phyloP scores from a whole-genome alignment of 2,797 vertebrate genomes.

The Darevskia mixta region DNA sequence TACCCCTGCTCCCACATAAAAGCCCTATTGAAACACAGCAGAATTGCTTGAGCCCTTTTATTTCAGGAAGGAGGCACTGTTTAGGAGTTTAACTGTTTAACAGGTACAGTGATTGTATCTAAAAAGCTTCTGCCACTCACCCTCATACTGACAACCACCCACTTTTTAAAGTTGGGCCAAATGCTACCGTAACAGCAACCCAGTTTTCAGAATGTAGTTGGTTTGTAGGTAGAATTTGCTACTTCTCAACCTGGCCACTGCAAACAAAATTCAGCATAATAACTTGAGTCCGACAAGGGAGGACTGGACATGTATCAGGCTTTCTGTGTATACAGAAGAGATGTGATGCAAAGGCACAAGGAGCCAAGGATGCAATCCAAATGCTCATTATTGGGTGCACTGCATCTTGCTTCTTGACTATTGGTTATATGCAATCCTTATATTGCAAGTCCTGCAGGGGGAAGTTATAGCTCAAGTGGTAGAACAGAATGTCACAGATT shows the following conservation, averaged over 20 bases:
- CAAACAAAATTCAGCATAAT: background rate
- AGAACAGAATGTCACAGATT: too few species aligned
- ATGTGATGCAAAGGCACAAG: background rate
- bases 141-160: background rate
- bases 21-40: conserved; percentile 37
- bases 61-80: background rate
- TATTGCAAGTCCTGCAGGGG: too few species aligned
- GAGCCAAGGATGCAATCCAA: background rate
- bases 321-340: background rate
- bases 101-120: conserved; percentile 8
- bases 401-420: background rate
- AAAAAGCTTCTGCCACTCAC: background rate
- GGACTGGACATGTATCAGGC: background rate
- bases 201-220: conserved; percentile 1
- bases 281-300: background rate
- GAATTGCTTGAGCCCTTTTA: conserved; percentile 30
- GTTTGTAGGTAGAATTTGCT: fast-evolving
- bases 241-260: background rate
- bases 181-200: background rate
- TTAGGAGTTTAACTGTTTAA: conserved; percentile 26
- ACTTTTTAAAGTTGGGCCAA: conserved; percentile 16
- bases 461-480: too few species aligned
- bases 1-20: conserved; percentile 41
- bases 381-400: background rate
- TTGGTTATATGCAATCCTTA: background rate